Evolutionary conservation across 1,140 invertebrate species (phyloP).

Genomic region (Pogonus chalceus): DNA sequence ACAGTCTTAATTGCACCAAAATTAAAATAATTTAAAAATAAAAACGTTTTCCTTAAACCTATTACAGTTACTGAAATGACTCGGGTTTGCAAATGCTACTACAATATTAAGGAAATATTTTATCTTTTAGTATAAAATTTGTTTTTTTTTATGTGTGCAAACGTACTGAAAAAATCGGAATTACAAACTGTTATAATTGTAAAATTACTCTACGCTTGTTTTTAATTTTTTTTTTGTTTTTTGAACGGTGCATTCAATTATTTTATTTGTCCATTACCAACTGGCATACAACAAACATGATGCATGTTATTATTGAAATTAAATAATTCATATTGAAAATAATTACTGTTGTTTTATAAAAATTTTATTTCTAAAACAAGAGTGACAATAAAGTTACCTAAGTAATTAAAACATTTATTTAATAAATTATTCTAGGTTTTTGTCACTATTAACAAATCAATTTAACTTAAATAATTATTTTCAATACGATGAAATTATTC

Average conservation of each 20-base stretch:
- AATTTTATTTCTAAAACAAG: too few relatives aligned
- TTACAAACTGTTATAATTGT: neutral
- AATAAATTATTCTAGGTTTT: too few relatives aligned
- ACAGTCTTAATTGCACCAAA: conserved; percentile 7
- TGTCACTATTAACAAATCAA: too few relatives aligned
- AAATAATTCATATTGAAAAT: too few relatives aligned
- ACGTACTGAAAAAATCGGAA: conserved; percentile 6
- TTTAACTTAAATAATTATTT: too few relatives aligned
- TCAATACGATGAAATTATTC: too few relatives aligned
- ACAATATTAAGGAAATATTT: conserved; percentile 5
- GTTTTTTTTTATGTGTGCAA: conserved; percentile 1
- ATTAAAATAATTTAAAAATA: neutral
- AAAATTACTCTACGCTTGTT: neutral
- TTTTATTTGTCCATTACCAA: neutral
- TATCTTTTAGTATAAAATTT: conserved; percentile 8
- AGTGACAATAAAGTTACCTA: too few relatives aligned
- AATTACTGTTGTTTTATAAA: too few relatives aligned
- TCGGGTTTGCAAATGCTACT: conserved; percentile 4
- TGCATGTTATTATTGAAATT: too few relatives aligned
- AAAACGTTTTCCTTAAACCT: conserved; percentile 1
- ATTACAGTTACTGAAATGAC: conserved; percentile 1
- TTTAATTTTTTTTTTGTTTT: neutral
- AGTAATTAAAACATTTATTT: too few relatives aligned
- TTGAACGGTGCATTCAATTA: neutral
- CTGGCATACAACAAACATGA: too few relatives aligned